Conservation (phyloP, 2,113 vertebrate species). For the Charadrius vociferus region DNA sequence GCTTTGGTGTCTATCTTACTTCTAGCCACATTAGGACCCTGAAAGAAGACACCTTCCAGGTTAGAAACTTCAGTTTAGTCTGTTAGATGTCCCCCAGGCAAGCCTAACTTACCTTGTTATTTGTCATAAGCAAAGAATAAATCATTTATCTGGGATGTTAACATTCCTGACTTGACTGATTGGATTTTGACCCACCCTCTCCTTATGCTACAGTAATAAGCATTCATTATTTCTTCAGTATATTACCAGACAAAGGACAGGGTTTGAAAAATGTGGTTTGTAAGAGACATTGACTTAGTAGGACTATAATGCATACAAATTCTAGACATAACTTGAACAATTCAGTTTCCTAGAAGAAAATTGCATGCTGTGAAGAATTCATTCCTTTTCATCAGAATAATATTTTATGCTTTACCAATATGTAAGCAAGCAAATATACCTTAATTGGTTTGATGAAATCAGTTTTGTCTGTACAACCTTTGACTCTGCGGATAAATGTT, state of each 20-base stretch:
- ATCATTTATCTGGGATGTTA: not conserved
- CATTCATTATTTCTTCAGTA: not conserved
- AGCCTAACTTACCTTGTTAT: not conserved
- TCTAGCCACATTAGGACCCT: fast-evolving
- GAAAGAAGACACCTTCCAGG: not conserved
- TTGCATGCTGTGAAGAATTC: not conserved
- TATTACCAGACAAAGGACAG: not conserved
- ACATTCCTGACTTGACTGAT: not conserved
- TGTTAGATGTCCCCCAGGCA: not conserved
- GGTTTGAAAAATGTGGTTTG: not conserved
- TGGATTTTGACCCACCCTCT: not conserved
- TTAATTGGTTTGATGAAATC: not conserved
- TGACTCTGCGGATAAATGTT: not conserved
- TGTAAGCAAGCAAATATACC: not conserved
- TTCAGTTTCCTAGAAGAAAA: not conserved
- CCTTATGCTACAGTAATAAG: not conserved
- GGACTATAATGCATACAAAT: not conserved
- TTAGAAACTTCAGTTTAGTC: not conserved
- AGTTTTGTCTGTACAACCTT: not conserved
- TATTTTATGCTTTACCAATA: not conserved
- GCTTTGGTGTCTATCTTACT: not conserved
- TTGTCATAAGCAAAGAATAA: not conserved
- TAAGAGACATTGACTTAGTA: not conserved
- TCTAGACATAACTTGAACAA: not conserved
- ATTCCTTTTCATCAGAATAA: not conserved